Percentiles rank a stretch among this genome's conserved stretches.
phyloP scores from a whole-genome alignment of 1,140 invertebrate genomes.

The Lepidurus arcticus region DNA sequence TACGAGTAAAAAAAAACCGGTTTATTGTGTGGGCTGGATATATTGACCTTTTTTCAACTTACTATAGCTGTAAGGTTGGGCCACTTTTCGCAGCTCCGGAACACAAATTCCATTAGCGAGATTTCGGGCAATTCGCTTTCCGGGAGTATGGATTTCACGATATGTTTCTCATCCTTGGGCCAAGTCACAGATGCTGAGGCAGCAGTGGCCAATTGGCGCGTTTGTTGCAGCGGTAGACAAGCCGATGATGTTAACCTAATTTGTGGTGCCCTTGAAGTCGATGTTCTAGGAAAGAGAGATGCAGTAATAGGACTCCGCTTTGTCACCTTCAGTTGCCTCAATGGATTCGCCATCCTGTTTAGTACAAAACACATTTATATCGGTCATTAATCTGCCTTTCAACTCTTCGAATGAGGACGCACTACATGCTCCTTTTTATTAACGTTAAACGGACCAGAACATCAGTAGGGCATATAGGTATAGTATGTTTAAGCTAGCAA shows the following conservation, averaged over 20 bases:
- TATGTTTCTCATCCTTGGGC: constrained; percentile 7
- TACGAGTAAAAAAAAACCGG: not conserved
- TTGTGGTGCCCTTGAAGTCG: not conserved
- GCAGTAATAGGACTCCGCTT: not conserved
- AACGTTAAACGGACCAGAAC: too few species aligned
- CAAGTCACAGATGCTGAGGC: not conserved
- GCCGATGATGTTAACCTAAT: not conserved
- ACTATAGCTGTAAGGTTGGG: constrained; percentile 32
- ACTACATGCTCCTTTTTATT: too few species aligned
- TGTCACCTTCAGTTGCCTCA: not conserved
- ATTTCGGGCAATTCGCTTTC: constrained; percentile 33
- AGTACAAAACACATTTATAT: not conserved
- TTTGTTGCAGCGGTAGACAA: not conserved
- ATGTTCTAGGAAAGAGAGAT: not conserved
- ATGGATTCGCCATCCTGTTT: not conserved
- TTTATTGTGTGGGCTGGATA: not conserved
- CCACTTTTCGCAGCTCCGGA: constrained; percentile 28
- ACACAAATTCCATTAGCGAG: constrained; percentile 26
- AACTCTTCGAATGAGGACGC: too few species aligned
- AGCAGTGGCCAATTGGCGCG: constrained; percentile 3
- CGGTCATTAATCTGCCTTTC: too few species aligned
- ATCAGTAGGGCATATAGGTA: too few species aligned
- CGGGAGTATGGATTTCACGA: constrained; percentile 28
- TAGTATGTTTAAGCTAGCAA: too few species aligned
- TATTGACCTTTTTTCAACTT: constrained; percentile 19